Evolutionary conservation across 2,888 invertebrate species (phyloP), one percentile per base, ranked within the genome.

Genomic region (Dynastes hyllus): DNA sequence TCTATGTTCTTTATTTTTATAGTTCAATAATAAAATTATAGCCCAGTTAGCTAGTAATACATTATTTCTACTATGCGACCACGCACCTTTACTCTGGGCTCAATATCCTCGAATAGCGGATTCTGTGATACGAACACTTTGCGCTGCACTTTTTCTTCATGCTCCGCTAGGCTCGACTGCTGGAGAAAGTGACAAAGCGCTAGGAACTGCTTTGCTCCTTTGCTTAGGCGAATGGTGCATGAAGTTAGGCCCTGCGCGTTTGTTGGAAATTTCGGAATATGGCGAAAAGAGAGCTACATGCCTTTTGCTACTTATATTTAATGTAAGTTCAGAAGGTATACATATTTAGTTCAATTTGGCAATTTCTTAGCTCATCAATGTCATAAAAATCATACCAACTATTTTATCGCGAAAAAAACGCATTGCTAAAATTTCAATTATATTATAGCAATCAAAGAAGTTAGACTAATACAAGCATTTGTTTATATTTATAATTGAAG

Each of bases 191-290:
- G 94, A 94, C 83, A 94, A 94, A 85, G 92, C 95, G 79, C 89
- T 97, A 77, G 92, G 95, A 13, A 94, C 95, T 45, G 95, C 97
- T 0, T 91, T 98, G 83, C 92, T 98, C 85, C 92, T 98, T 78
- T 96, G 97, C 87, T 91, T 98, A 80, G 97, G 97, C 0, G 98
- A 98, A 89, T 98, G 97, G 94, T 97, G 97, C 77, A 97, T 98
- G 92, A 92, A 94, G 69, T 92, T 98, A 83, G 95, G 95, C 0
- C 92, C 93, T 0, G 85, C 89, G n/a, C 89, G 92, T 71, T 90
- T 95, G 82, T 88, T 94, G 86, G 90, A 92, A 55, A 90, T 91
- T 78, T 85, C 86, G 13, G 88, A 89, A 77, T 88, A 88, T 81
- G 90, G 90, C 37, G 92, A 91, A 29, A 84, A 83, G 63, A 83